These are phyloP conservation scores for Holocentrus rufus DNA, from an alignment of 2,797 vertebrate species.

Conservation along the genomic window DNA sequence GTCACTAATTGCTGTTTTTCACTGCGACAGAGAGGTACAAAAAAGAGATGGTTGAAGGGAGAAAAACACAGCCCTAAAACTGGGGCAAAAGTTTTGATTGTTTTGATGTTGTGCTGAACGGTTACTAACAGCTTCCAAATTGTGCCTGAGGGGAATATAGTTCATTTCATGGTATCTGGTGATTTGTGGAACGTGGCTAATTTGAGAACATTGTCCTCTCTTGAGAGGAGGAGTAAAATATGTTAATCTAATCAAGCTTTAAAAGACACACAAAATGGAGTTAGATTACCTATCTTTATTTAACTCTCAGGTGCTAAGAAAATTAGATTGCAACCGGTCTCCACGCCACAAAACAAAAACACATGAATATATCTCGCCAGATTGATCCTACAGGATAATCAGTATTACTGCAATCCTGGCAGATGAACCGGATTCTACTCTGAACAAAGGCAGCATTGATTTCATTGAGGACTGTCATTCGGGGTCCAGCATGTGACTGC, in stretches of 20 bases:
- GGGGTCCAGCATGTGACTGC: slow-evolving; percentile 6
- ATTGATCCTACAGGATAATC: slow-evolving; percentile 9
- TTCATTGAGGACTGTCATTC: slow-evolving; percentile 41
- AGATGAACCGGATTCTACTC: slow-evolving; percentile 19
- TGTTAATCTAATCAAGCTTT: slow-evolving; percentile 46
- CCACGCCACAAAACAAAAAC: neutral
- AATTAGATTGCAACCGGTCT: slow-evolving; percentile 9
- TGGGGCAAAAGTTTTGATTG: slow-evolving; percentile 73
- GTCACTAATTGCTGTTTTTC: slow-evolving; percentile 83
- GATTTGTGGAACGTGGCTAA: slow-evolving; percentile 49
- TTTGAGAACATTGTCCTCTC: slow-evolving; percentile 46
- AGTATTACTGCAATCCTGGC: neutral
- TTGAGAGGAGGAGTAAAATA: slow-evolving; percentile 36
- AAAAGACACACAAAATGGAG: slow-evolving; percentile 27
- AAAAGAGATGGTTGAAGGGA: slow-evolving; percentile 66
- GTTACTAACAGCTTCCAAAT: slow-evolving; percentile 53
- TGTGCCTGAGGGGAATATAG: slow-evolving; percentile 49
- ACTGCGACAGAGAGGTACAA: slow-evolving; percentile 70
- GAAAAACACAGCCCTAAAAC: slow-evolving; percentile 61
- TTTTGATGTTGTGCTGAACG: slow-evolving; percentile 59
- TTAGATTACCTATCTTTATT: slow-evolving; percentile 34
- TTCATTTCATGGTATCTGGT: slow-evolving; percentile 55
- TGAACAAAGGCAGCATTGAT: slow-evolving; percentile 37
- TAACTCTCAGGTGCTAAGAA: slow-evolving; percentile 15
- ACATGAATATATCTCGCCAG: slow-evolving; percentile 19